These are phyloP conservation scores for Hepsetus odoe DNA, from an alignment of 2,113 vertebrate genomes.

Conservation along the genomic window DNA sequence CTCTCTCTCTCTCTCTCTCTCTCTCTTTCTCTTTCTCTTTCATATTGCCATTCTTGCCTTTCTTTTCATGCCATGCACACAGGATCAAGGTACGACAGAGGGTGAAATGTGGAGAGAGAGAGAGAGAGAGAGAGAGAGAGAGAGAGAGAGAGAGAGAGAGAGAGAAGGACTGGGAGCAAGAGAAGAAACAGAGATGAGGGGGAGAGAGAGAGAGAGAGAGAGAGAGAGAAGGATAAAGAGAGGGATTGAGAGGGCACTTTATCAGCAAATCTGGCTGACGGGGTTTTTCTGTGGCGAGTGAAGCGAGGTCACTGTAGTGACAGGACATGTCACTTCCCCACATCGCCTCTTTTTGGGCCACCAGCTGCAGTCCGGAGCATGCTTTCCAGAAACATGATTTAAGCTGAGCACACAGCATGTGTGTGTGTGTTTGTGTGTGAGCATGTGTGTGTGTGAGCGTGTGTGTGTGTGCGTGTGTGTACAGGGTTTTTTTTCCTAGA, in stretches of 20 bases:
- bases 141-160: constrained; percentile 47
- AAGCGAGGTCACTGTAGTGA: constrained; percentile 75
- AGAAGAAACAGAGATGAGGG: constrained; percentile 47
- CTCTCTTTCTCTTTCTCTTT: constrained; percentile 31
- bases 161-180: constrained; percentile 23
- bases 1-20: constrained; percentile 31
- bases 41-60: constrained; percentile 21
- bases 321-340: constrained; percentile 91
- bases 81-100: constrained; percentile 73
- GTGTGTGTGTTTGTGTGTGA: constrained; percentile 29
- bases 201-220: constrained; percentile 45
- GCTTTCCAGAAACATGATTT: constrained; percentile 74
- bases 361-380: constrained; percentile 78
- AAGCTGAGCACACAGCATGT: constrained; percentile 53
- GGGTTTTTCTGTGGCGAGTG: constrained; percentile 83
- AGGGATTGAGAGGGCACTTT: constrained; percentile 66
- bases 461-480: constrained; percentile 11
- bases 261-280: constrained; percentile 79
- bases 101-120: constrained; percentile 46
- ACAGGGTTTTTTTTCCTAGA: constrained; percentile 14
- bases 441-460: constrained; percentile 8
- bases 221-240: constrained; percentile 23
- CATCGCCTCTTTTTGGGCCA: constrained; percentile 80
- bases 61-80: constrained; percentile 77
- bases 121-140: constrained; percentile 34